Conservation (phyloP, 2,113 vertebrate genomes). For the Myrmecobius fasciatus region DNA sequence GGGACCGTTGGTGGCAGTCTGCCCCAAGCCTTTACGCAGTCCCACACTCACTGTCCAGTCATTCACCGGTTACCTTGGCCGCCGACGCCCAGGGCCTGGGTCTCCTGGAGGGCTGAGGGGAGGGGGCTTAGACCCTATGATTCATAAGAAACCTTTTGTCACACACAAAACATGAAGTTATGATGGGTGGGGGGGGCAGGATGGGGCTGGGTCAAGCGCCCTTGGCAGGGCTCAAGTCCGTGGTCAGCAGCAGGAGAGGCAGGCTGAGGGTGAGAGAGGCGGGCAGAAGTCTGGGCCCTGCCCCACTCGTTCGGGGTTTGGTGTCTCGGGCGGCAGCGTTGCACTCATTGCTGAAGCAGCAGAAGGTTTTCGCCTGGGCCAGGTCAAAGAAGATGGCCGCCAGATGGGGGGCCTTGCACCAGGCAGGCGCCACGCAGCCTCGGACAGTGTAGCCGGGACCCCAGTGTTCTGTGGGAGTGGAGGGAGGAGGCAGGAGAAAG, state of each 20-base stretch:
- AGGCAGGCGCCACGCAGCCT: conserved; percentile 56
- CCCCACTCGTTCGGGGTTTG: accelerated
- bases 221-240: conserved; percentile 25
- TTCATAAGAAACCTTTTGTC: conserved; percentile 38
- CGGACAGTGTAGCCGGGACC: conserved; percentile 10
- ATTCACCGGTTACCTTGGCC: neutral
- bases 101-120: neutral
- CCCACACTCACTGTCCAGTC: neutral
- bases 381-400: conserved; percentile 63
- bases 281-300: neutral
- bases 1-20: neutral
- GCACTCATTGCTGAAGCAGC: conserved; percentile 52
- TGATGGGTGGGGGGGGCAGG: neutral
- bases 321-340: neutral
- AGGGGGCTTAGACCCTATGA: neutral
- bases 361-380: neutral
- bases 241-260: conserved; percentile 28
- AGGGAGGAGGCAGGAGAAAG: neutral
- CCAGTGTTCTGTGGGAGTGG: conserved; percentile 43
- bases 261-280: conserved; percentile 25
- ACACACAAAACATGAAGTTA: neutral
- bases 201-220: neutral
- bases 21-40: too few species aligned
- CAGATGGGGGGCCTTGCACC: conserved; percentile 62
- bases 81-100: neutral